phyloP scores from a whole-genome alignment of 2,888 invertebrate species.

The Acrobasis consociella region DNA sequence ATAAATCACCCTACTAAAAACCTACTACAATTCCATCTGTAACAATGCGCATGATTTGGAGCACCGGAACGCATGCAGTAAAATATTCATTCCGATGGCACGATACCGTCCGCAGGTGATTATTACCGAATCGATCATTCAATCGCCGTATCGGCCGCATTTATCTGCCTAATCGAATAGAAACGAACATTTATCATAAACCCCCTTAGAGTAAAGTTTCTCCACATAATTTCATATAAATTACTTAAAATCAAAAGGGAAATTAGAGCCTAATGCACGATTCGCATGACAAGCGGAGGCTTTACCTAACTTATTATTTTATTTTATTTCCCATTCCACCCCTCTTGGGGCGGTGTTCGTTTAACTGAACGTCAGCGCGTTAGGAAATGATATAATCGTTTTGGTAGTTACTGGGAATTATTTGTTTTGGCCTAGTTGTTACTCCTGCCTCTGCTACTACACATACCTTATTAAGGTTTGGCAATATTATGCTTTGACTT shows the following conservation, averaged over 20 bases:
- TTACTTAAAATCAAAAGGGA: conserved; percentile 81
- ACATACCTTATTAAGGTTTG: too few relatives aligned
- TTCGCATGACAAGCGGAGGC: conserved; percentile 71
- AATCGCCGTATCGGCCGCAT: conserved; percentile 58
- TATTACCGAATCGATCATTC: conserved; percentile 67
- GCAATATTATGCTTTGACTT: too few relatives aligned
- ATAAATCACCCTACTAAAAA: not conserved
- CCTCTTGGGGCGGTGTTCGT: conserved; percentile 62
- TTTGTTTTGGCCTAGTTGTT: conserved; percentile 60
- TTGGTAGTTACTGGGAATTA: conserved; percentile 72
- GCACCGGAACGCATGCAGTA: conserved; percentile 21
- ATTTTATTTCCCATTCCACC: conserved; percentile 63
- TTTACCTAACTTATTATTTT: conserved; percentile 70
- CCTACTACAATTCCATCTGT: conserved; percentile 3
- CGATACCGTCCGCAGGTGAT: conserved; percentile 40
- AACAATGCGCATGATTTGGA: conserved; percentile 25
- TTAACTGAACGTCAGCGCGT: conserved; percentile 69
- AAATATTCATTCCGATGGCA: conserved; percentile 29
- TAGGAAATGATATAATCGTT: conserved; percentile 62
- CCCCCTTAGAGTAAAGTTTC: conserved; percentile 58
- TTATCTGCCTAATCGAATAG: conserved; percentile 71
- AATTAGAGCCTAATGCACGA: conserved; percentile 75
- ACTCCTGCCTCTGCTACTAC: not conserved
- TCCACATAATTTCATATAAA: conserved; percentile 73
- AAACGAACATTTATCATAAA: conserved; percentile 65